phyloP scores from a whole-genome alignment of 2,797 vertebrate genomes.

The Epinephelus malabaricus region DNA sequence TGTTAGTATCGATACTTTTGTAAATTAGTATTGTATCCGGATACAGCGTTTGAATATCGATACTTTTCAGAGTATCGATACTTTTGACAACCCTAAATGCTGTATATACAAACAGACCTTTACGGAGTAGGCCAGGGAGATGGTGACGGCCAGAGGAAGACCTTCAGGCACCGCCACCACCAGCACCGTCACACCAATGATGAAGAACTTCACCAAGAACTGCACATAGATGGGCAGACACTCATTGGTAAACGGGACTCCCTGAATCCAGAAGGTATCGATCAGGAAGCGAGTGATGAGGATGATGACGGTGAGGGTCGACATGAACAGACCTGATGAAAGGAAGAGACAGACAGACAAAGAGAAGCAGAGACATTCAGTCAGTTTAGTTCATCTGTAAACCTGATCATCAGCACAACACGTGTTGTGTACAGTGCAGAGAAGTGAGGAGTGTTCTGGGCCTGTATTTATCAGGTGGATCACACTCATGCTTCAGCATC shows the following conservation, averaged over 20 bases:
- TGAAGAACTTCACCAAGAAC: constrained; percentile 99
- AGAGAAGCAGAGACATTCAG: not conserved
- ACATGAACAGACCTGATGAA: constrained; percentile 95
- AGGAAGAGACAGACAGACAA: not conserved
- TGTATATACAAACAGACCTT: constrained; percentile 83
- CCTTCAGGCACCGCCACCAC: constrained; percentile 98
- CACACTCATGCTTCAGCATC: too few species aligned
- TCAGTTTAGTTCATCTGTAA: constrained; percentile 4
- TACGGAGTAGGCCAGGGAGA: constrained; percentile 98
- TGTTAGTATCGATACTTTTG: too few species aligned
- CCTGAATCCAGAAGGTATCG: constrained; percentile 95
- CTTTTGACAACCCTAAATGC: not conserved
- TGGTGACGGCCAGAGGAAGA: constrained; percentile 97
- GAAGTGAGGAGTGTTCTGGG: too few species aligned
- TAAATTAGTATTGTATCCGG: too few species aligned
- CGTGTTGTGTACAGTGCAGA: too few species aligned
- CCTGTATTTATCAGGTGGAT: too few species aligned
- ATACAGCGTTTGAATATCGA: too few species aligned
- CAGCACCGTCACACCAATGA: constrained; percentile 97
- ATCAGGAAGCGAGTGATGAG: constrained; percentile 94
- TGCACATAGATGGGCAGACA: constrained; percentile 95
- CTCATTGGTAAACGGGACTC: constrained; percentile 89
- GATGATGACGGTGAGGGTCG: constrained; percentile 94
- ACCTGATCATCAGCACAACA: not conserved
- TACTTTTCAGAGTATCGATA: too few species aligned